Evolutionary conservation across 2,888 invertebrate genomes (phyloP).

Genomic region (Ichneumoninae sp.): DNA sequence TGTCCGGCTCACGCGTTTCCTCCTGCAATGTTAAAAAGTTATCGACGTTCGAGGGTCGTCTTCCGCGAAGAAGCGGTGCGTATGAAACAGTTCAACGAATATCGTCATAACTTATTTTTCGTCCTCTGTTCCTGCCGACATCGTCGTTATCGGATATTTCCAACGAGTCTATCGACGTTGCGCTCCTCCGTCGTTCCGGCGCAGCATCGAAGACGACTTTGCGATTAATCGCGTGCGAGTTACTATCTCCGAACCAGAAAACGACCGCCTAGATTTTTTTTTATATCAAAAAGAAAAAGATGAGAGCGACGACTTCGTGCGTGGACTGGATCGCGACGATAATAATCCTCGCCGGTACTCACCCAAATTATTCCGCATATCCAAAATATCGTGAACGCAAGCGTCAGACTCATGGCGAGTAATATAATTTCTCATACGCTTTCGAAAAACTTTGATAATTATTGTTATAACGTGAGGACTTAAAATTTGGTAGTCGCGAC

Average conservation of each 20-base stretch:
- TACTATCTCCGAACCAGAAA: conserved; percentile 66
- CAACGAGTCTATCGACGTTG: conserved; percentile 75
- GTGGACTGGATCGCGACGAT: not conserved
- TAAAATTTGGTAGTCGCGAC: conserved; percentile 55
- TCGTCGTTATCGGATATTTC: conserved; percentile 74
- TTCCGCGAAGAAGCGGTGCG: not conserved
- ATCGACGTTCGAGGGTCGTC: conserved; percentile 9
- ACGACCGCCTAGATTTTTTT: conserved; percentile 67
- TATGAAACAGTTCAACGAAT: conserved; percentile 41
- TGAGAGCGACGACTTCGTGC: not conserved
- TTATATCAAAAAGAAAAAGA: conserved; percentile 3
- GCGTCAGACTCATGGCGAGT: conserved; percentile 66
- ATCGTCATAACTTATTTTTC: conserved; percentile 65
- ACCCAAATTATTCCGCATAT: conserved; percentile 73
- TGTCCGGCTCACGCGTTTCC: conserved; percentile 60
- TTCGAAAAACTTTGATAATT: conserved; percentile 81
- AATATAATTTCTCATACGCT: conserved; percentile 67
- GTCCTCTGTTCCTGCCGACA: conserved; percentile 48
- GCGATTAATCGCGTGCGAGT: conserved; percentile 2
- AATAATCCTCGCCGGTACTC: conserved; percentile 57
- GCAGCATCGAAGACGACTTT: conserved; percentile 63
- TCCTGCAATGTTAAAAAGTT: conserved; percentile 51
- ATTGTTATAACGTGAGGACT: conserved; percentile 43
- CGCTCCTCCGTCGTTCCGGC: conserved; percentile 69
- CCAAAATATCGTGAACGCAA: conserved; percentile 71